Conservation (phyloP, 2,888 invertebrate genomes). For the Lingula anatina region DNA sequence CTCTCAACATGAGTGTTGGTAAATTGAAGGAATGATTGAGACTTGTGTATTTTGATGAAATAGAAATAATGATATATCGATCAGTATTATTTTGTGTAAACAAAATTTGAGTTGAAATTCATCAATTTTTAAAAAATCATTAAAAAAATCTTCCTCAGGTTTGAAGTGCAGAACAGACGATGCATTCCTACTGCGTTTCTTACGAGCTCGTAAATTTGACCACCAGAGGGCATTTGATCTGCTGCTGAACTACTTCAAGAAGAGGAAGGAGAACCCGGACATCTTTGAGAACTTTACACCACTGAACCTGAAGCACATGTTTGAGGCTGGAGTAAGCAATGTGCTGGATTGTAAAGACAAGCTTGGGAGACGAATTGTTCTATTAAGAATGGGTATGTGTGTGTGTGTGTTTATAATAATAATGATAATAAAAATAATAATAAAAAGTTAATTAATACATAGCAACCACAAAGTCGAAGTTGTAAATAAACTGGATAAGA, state of each 20-base stretch:
- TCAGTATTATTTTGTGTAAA: too few species aligned
- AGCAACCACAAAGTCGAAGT: background rate
- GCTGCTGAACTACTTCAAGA: constrained; percentile 65
- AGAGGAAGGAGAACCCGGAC: constrained; percentile 50
- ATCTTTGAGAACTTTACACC: background rate
- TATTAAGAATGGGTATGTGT: constrained; percentile 1
- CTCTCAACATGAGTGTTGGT: too few species aligned
- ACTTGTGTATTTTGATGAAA: too few species aligned
- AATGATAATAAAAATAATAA: background rate
- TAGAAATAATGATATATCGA: too few species aligned
- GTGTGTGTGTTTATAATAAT: too few species aligned
- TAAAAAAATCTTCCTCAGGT: background rate
- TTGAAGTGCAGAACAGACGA: constrained; percentile 53
- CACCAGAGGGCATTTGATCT: constrained; percentile 65
- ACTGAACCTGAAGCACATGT: background rate
- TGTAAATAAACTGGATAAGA: background rate
- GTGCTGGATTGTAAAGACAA: background rate
- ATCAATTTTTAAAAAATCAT: too few species aligned
- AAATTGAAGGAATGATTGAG: too few species aligned
- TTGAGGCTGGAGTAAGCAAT: background rate
- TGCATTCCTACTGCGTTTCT: constrained; percentile 64
- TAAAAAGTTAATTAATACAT: background rate
- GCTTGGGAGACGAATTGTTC: background rate
- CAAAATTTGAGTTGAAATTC: too few species aligned
- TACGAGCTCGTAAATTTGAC: constrained; percentile 68